Evolutionary conservation across 2,113 vertebrate species (phyloP).

Genomic region (Conger conger): DNA sequence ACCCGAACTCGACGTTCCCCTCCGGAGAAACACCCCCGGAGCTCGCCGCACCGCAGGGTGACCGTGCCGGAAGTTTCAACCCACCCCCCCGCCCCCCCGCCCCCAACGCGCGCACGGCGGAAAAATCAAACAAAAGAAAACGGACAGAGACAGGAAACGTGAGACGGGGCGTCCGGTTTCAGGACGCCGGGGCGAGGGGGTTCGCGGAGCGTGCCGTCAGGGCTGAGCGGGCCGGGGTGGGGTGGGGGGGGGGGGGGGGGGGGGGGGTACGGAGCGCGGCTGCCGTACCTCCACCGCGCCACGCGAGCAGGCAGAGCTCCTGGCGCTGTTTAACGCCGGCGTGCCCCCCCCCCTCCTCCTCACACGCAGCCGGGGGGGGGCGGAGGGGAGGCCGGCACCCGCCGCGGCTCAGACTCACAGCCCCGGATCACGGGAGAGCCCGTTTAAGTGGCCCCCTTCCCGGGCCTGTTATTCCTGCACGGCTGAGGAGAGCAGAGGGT

Average conservation of each 20-base stretch:
- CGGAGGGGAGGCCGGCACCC: slow-evolving; percentile 37
- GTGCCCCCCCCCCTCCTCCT: background rate
- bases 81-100: too few species aligned
- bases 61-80: slow-evolving; percentile 48
- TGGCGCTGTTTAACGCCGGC: background rate
- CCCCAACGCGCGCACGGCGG: slow-evolving; percentile 19
- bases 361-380: slow-evolving; percentile 29
- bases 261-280: slow-evolving; percentile 36
- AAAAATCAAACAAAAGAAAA: slow-evolving; percentile 16
- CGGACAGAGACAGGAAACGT: slow-evolving; percentile 47
- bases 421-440: slow-evolving; percentile 63
- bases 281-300: slow-evolving; percentile 32
- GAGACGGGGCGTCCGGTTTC: slow-evolving; percentile 45
- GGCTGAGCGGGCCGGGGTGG: slow-evolving; percentile 54
- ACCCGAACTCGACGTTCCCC: slow-evolving; percentile 74
- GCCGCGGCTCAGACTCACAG: slow-evolving; percentile 37
- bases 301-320: background rate
- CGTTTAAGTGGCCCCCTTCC: slow-evolving; percentile 63
- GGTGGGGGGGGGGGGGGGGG: slow-evolving; percentile 37
- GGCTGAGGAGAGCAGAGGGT: slow-evolving; percentile 68
- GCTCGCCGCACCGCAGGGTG: slow-evolving; percentile 63
- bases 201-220: slow-evolving; percentile 63
- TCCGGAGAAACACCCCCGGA: slow-evolving; percentile 54
- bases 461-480: slow-evolving; percentile 60
- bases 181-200: slow-evolving; percentile 34